A percentile compares a stretch with the other conserved stretches of the same genome.
phyloP scores from a whole-genome alignment of 2,797 vertebrate species.

The Pseudochirops cupreus region DNA sequence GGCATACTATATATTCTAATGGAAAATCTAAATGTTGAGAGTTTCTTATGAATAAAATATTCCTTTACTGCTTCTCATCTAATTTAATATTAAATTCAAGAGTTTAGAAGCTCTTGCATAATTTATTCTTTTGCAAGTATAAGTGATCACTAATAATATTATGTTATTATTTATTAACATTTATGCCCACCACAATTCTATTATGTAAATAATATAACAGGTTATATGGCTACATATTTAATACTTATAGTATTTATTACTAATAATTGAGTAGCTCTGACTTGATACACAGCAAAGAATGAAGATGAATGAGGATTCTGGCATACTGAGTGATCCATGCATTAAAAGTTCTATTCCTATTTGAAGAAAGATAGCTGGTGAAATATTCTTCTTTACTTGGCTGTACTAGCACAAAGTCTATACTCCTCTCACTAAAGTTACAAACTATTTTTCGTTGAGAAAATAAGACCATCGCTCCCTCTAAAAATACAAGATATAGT shows the following conservation, averaged over 20 bases:
- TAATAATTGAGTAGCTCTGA: slow-evolving; percentile 10
- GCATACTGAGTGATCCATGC: neutral
- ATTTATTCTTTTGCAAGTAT: slow-evolving; percentile 58
- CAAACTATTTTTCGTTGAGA: neutral
- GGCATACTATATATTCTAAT: neutral
- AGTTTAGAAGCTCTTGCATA: slow-evolving; percentile 56
- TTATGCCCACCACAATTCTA: slow-evolving; percentile 51
- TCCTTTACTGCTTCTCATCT: slow-evolving; percentile 23
- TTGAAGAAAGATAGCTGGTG: neutral
- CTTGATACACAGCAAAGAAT: slow-evolving; percentile 16
- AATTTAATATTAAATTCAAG: slow-evolving; percentile 42
- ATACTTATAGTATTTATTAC: slow-evolving; percentile 46
- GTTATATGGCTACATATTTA: slow-evolving; percentile 48
- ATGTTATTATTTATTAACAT: slow-evolving; percentile 60
- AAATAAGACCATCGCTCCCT: neutral
- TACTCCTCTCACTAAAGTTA: neutral
- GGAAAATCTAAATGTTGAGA: slow-evolving; percentile 29
- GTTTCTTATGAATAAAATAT: slow-evolving; percentile 61
- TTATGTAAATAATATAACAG: slow-evolving; percentile 62
- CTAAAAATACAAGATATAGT: neutral
- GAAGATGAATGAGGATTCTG: slow-evolving; percentile 26
- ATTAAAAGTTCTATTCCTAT: neutral
- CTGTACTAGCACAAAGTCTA: neutral
- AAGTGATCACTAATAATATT: slow-evolving; percentile 49
- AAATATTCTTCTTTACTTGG: neutral